Base-by-base conservation (phyloP, 2,797 vertebrate genomes). In the Myotis findleyi region DNA sequence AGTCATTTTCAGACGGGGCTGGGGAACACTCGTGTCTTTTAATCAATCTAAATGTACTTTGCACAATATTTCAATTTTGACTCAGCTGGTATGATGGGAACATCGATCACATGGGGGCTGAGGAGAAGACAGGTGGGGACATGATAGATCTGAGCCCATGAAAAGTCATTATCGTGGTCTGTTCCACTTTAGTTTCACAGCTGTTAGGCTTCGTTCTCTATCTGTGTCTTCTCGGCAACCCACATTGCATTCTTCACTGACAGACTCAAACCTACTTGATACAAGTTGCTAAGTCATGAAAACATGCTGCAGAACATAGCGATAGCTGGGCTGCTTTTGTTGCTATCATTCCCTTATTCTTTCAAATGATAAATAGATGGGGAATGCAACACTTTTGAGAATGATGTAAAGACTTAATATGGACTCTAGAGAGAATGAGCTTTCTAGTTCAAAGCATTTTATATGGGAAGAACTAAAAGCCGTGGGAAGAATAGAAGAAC, bases 1-100 rank as follows among this genome's bases (percentile, higher is more conserved):
- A 75, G 76, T 87, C 53, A 76, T n/a, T 85, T 85, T 73, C 71
- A 9, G 18, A 5, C n/a, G 21, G 18, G 0, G 11, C 36, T 53
- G 49, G 66, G 80, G 0, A 27, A 68, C 33, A 23, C 33, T 6
- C 77, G 93, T 80, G 75, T 77, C 47, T 90, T 92, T 87, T 36
- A 21, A 83, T 80, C 25, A 88, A 95, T 44, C 68, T 68, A 10
- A 94, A 33, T 25, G 64, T 77, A 89, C 69, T 75, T 36, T 83
- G 81, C 62, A 71, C 44, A 95, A 44, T 51, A 96, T 84, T 96
- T 77, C 91, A 95, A 72, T 93, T 92, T 30, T 3, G 80, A 93
- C 71, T 89, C 85, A 27, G 36, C 41, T 47, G 64, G 17, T 2
- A 7, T 44, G 55, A 93, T 84, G 18, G 94, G 80, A 94, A 30